These are phyloP conservation scores for Nansenia antarctica DNA, from an alignment of 2,113 vertebrate species.

Conservation along the genomic window DNA sequence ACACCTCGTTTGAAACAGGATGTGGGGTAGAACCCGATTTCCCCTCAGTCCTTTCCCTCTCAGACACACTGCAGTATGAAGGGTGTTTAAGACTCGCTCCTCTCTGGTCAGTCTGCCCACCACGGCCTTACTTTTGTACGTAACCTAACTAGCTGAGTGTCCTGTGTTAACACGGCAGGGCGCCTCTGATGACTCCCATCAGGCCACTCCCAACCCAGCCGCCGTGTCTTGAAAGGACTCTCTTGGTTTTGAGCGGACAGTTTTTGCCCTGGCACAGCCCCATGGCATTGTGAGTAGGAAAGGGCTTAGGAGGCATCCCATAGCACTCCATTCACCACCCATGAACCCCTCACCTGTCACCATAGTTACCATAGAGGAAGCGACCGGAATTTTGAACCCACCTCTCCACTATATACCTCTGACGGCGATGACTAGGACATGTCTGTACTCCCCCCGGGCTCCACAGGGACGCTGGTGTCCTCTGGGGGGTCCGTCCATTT, in stretches of 20 bases:
- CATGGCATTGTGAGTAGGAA: conserved; percentile 24
- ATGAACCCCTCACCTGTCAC: neutral
- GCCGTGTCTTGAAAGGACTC: conserved; percentile 24
- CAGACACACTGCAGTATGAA: conserved; percentile 26
- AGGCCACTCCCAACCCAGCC: conserved; percentile 32
- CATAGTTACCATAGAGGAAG: neutral
- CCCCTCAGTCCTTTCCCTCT: conserved; percentile 29
- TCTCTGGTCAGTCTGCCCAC: conserved; percentile 33
- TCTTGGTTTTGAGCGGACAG: conserved; percentile 1
- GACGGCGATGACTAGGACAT: conserved; percentile 21
- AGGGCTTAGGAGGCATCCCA: neutral
- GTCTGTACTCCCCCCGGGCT: conserved; percentile 21
- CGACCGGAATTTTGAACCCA: neutral
- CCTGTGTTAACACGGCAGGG: conserved; percentile 27
- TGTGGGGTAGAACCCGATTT: conserved; percentile 25
- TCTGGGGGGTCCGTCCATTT: neutral
- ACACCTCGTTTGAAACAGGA: conserved; percentile 14
- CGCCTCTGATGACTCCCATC: conserved; percentile 31
- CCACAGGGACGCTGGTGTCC: conserved; percentile 17
- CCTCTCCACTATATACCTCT: conserved; percentile 47
- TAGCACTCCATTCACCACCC: neutral
- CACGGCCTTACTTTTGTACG: conserved; percentile 67
- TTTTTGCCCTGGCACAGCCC: neutral
- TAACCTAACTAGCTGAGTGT: conserved; percentile 16
- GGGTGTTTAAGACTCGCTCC: conserved; percentile 11